Conservation (phyloP, 1,140 invertebrate genomes). For the Antheraea pernyi region DNA sequence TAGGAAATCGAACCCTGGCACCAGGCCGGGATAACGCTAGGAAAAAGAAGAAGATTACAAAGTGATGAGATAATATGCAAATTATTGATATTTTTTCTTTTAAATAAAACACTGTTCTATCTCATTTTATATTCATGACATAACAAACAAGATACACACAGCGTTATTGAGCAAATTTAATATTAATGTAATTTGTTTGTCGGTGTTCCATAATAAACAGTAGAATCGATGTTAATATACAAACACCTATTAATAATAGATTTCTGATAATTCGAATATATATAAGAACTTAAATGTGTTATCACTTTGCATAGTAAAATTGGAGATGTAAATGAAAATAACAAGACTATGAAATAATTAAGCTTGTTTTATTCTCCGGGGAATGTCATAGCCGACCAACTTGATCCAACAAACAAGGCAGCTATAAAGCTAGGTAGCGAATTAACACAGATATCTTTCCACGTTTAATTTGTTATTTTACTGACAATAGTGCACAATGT, state of each 20-base stretch:
- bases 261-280: background rate
- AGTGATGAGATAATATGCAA: too few relatives aligned
- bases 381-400: background rate
- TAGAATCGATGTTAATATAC: background rate
- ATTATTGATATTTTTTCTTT: too few relatives aligned
- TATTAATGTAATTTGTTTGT: background rate
- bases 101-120: too few relatives aligned
- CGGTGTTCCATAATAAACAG: background rate
- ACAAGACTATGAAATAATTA: background rate
- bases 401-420: background rate
- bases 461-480: background rate
- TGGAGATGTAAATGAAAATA: background rate
- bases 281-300: background rate
- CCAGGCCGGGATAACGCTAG: too few relatives aligned
- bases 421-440: background rate
- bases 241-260: background rate
- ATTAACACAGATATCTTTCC: background rate
- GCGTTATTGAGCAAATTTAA: background rate
- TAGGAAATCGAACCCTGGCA: too few relatives aligned
- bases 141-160: background rate
- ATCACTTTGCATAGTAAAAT: background rate
- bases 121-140: background rate
- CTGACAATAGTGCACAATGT: background rate
- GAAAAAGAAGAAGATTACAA: too few relatives aligned
- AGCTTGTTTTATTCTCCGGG: background rate